A percentile compares a stretch with the other conserved stretches of the same genome.
These are phyloP conservation scores for Amazona ochrocephala DNA, from an alignment of 2,797 vertebrate species.

Conservation along the genomic window DNA sequence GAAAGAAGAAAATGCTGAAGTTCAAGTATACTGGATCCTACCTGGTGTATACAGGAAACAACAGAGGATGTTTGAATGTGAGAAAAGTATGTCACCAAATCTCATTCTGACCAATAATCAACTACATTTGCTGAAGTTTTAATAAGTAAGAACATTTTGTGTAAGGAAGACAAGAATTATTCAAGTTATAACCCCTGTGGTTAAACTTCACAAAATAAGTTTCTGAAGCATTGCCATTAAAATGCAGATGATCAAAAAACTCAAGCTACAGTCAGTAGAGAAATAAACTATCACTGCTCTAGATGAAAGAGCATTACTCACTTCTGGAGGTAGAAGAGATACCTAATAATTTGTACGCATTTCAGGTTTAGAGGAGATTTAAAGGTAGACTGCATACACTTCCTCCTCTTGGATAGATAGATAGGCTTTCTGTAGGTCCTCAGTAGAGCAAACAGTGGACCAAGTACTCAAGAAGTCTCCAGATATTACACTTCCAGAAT, in stretches of 20 bases:
- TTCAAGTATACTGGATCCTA: not conserved
- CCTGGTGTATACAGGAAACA: not conserved
- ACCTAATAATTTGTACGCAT: not conserved
- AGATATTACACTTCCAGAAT: not conserved
- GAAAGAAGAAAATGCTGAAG: not conserved
- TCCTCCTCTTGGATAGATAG: accelerated
- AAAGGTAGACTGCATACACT: not conserved
- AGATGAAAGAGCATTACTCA: not conserved
- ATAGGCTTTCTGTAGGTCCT: not conserved
- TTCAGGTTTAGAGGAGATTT: not conserved
- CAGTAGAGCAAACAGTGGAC: not conserved
- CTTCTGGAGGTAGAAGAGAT: not conserved
- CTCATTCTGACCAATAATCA: not conserved
- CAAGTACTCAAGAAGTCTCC: not conserved
- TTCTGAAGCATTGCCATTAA: not conserved
- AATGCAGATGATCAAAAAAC: not conserved
- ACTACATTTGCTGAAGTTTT: not conserved
- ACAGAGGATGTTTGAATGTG: not conserved
- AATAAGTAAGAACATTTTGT: not conserved
- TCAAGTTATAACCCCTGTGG: not conserved
- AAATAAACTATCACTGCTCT: not conserved
- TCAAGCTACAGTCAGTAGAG: not conserved
- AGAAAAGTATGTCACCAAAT: not conserved
- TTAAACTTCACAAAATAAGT: not conserved
- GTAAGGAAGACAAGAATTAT: not conserved